Evolutionary conservation across 2,888 invertebrate genomes (phyloP), one percentile per base, ranked within the genome.

Genomic region (Stenotaenia linearis): DNA sequence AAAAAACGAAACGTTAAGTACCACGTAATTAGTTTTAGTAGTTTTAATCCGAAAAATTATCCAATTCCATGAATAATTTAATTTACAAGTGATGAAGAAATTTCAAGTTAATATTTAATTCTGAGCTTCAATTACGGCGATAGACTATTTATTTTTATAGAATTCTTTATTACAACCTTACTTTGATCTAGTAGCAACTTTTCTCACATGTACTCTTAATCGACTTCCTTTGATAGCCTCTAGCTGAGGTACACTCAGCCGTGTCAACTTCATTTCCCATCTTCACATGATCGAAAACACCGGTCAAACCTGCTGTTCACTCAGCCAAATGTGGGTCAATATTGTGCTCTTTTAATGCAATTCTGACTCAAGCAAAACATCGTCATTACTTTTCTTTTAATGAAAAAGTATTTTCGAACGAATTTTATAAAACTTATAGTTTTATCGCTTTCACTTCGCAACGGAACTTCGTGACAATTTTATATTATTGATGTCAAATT

Each of bases 181-280:
- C 28, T 69, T 69, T 69, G 28, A 69, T 69, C 69, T 69, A 28
- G 28, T 69, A 28, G 25, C 69, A 69, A 69, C 28, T 56, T 56
- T 56, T 56, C 10, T 4, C 32, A 32, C 56, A 56, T 10, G 15
- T 18, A 7, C 56, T 23, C 23, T 23, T 23, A 56, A 56, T 56
- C 56, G 56, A 56, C 56, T 69, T 69, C 28, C 25, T 69, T 69
- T 69, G 28, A 69, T 69, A 69, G 69, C 69, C 25, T 69, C 69
- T 69, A 50, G 50, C 50, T 69, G 23, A 28, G 25, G 69, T 28
- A 69, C 69, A 28, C n/a, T 69, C 25, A 28, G 69, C 69, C 69
- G 69, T 69, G 69, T 69, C 69, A 69, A 69, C 69, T 69, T 69
- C 69, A 69, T 69, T 69, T 69, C 69, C 69, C 69, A 69, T 69